Percentiles rank a stretch among this genome's conserved stretches.
Conservation (phyloP, 2,797 vertebrate species). For the Darevskia nairensis region DNA sequence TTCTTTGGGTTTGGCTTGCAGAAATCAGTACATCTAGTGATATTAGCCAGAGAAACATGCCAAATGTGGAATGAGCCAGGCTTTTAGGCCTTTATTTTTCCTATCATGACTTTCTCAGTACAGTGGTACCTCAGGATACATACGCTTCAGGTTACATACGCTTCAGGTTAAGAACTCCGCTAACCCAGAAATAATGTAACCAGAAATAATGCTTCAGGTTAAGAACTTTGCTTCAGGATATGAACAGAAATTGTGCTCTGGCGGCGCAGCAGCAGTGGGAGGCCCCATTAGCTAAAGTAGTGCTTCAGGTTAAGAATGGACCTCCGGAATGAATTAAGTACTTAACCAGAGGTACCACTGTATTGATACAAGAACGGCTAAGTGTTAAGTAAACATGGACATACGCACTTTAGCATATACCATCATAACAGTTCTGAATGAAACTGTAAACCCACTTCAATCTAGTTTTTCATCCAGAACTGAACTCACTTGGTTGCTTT, state of each 20-base stretch:
- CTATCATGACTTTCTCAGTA: background rate
- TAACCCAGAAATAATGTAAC: too few species aligned
- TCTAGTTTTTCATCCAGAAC: background rate
- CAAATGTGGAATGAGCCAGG: background rate
- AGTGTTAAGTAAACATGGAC: background rate
- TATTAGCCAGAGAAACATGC: background rate
- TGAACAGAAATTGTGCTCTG: too few species aligned
- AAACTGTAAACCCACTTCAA: background rate
- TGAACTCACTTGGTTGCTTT: background rate
- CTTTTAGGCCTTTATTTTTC: background rate
- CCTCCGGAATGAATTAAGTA: too few species aligned
- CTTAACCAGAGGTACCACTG: too few species aligned
- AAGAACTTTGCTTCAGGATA: too few species aligned
- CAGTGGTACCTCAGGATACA: too few species aligned
- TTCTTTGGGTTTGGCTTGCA: slow-evolving; percentile 1
- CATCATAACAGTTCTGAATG: background rate
- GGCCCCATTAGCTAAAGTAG: too few species aligned
- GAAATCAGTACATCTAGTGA: background rate
- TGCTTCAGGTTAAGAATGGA: too few species aligned
- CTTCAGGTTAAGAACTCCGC: too few species aligned
- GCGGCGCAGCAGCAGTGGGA: too few species aligned
- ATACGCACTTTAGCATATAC: background rate
- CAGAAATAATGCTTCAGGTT: too few species aligned
- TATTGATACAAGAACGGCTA: background rate
- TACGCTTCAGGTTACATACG: too few species aligned